Evolutionary conservation across 2,888 invertebrate species (phyloP).

Genomic region (Itoplectis maculator): DNA sequence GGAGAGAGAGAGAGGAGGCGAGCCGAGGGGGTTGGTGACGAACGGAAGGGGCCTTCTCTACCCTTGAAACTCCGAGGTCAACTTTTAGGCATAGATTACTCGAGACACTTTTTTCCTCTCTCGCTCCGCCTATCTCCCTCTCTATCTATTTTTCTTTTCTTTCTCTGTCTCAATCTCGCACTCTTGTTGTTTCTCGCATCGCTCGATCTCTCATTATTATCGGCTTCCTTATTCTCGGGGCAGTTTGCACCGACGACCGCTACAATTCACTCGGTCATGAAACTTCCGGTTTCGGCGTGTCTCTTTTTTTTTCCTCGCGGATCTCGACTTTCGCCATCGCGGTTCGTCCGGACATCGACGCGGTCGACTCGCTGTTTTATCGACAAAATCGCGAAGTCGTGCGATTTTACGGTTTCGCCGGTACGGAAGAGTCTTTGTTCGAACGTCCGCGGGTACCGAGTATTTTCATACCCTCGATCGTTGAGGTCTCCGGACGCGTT

Average conservation of each 20-base stretch:
- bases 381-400: constrained; percentile 39
- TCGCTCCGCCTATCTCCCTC: constrained; percentile 65
- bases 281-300: constrained; percentile 40
- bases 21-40: constrained; percentile 74
- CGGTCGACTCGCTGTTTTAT: constrained; percentile 41
- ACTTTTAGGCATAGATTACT: constrained; percentile 82
- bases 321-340: too few relatives aligned
- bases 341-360: background rate
- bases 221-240: constrained; percentile 27
- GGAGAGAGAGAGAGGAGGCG: constrained; percentile 43
- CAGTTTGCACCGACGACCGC: background rate
- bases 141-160: too few relatives aligned
- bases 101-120: constrained; percentile 68
- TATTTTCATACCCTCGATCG: constrained; percentile 26
- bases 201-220: constrained; percentile 71
- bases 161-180: constrained; percentile 49
- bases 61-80: constrained; percentile 85
- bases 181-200: constrained; percentile 63
- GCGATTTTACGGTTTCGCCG: constrained; percentile 25
- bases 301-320: background rate
- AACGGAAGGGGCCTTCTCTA: constrained; percentile 83
- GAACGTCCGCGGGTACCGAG: constrained; percentile 4
- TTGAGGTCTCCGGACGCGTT: background rate
- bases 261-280: constrained; percentile 32
- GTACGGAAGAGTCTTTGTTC: constrained; percentile 51